These are phyloP conservation scores for Drosophila fungiperda DNA, from an alignment of 2,888 invertebrate genomes.

Conservation along the genomic window DNA sequence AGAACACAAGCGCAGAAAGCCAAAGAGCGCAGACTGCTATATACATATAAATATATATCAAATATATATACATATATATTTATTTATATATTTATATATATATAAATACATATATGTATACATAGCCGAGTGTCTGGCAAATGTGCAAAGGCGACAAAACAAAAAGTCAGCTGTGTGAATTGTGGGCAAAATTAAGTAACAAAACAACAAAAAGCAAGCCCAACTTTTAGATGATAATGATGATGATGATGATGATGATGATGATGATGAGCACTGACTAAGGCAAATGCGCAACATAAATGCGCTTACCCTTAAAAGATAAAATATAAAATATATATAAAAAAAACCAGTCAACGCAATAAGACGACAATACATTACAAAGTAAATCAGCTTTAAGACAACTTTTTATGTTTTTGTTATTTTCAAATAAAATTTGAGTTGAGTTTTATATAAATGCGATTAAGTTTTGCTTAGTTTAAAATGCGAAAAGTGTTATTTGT, in stretches of 20 bases:
- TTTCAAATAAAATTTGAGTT: constrained; percentile 11
- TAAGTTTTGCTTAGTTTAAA: neutral
- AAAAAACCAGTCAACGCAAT: constrained; percentile 22
- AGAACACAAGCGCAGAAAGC: constrained; percentile 33
- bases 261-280: constrained; percentile 45
- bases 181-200: constrained; percentile 39
- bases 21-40: constrained; percentile 40
- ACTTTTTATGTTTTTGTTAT: constrained; percentile 8
- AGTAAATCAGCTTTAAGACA: constrained; percentile 28
- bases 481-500: neutral
- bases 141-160: constrained; percentile 48
- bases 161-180: constrained; percentile 62
- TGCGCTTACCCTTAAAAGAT: constrained; percentile 28
- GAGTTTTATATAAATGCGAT: neutral
- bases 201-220: constrained; percentile 24
- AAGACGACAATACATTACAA: constrained; percentile 17
- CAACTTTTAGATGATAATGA: constrained; percentile 22
- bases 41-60: constrained; percentile 1
- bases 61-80: constrained; percentile 2
- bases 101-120: constrained; percentile 14
- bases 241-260: constrained; percentile 24
- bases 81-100: neutral
- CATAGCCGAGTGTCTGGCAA: constrained; percentile 47
- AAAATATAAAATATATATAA: constrained; percentile 6
- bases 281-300: constrained; percentile 44